Percentiles rank a stretch among this genome's conserved stretches.
phyloP scores from a whole-genome alignment of 2,888 invertebrate species.

The Drosophila suboccidentalis region DNA sequence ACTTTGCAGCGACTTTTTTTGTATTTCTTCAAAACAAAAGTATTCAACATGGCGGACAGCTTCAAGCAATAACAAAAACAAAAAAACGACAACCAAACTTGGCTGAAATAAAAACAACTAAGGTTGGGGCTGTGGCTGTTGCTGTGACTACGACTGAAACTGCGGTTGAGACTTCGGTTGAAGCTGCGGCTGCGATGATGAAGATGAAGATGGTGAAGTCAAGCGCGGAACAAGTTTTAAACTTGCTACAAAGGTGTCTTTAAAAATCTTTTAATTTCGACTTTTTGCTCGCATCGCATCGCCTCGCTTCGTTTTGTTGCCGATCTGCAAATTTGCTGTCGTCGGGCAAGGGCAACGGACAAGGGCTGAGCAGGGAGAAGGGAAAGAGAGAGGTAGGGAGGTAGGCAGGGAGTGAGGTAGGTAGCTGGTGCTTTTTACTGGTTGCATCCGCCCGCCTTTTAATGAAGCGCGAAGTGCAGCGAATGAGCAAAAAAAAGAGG shows the following conservation, averaged over 20 bases:
- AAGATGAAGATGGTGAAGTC: constrained; percentile 65
- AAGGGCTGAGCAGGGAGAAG: background rate
- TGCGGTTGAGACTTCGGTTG: constrained; percentile 38
- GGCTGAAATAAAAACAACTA: constrained; percentile 44
- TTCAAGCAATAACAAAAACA: constrained; percentile 48
- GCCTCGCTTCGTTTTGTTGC: constrained; percentile 41
- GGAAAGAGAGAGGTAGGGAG: background rate
- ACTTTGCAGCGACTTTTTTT: constrained; percentile 55
- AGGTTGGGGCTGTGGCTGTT: constrained; percentile 11
- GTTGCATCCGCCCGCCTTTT: constrained; percentile 84
- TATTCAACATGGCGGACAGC: constrained; percentile 83
- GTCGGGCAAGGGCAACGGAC: constrained; percentile 56
- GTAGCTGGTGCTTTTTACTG: constrained; percentile 31
- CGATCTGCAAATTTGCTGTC: constrained; percentile 81
- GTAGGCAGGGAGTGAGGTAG: background rate
- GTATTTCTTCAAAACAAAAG: constrained; percentile 66
- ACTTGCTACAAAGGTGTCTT: constrained; percentile 82
- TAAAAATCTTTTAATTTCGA: constrained; percentile 83
- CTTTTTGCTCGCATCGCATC: constrained; percentile 53
- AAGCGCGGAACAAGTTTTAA: constrained; percentile 78
- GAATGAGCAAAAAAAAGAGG: constrained; percentile 63
- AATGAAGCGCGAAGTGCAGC: constrained; percentile 86
- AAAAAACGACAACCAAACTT: constrained; percentile 34
- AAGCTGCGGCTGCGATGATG: constrained; percentile 39
- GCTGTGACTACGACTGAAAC: constrained; percentile 13